These are phyloP conservation scores for Eleutherodactylus coqui DNA, from an alignment of 2,797 vertebrate genomes.

Conservation along the genomic window DNA sequence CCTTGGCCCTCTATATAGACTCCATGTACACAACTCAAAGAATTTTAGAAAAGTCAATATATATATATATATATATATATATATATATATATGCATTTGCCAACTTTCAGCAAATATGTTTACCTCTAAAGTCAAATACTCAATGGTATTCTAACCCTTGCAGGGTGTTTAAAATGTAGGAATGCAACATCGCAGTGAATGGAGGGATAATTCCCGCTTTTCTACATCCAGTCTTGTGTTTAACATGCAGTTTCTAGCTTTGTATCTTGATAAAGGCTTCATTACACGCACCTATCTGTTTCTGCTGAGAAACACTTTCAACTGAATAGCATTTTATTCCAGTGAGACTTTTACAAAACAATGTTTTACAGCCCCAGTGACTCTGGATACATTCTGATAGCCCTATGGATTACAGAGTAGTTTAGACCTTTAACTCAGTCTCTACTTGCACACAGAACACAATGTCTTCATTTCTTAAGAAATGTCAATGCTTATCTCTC, in stretches of 20 bases:
- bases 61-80: too few relatives aligned
- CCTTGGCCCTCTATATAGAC: too few relatives aligned
- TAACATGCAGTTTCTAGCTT: slow-evolving; percentile 27
- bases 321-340: slow-evolving; percentile 35
- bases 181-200: background rate
- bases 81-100: too few relatives aligned
- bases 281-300: slow-evolving; percentile 35
- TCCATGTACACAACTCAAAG: too few relatives aligned
- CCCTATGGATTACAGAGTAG: slow-evolving; percentile 24
- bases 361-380: slow-evolving; percentile 32
- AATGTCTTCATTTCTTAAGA: background rate
- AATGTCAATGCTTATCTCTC: background rate
- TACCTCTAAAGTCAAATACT: background rate
- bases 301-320: slow-evolving; percentile 31
- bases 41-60: too few relatives aligned
- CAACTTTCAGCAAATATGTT: background rate
- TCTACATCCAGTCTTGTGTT: background rate
- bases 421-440: slow-evolving; percentile 20
- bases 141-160: background rate
- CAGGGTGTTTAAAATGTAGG: background rate
- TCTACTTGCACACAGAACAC: slow-evolving; percentile 1
- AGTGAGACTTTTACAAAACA: slow-evolving; percentile 37
- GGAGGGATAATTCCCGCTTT: slow-evolving; percentile 6
- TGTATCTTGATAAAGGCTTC: slow-evolving; percentile 30
- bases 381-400: slow-evolving; percentile 28